Evolutionary conservation across 2,797 vertebrate genomes (phyloP), one percentile per base, ranked within the genome.

Genomic region (Orestias chungarensis): DNA sequence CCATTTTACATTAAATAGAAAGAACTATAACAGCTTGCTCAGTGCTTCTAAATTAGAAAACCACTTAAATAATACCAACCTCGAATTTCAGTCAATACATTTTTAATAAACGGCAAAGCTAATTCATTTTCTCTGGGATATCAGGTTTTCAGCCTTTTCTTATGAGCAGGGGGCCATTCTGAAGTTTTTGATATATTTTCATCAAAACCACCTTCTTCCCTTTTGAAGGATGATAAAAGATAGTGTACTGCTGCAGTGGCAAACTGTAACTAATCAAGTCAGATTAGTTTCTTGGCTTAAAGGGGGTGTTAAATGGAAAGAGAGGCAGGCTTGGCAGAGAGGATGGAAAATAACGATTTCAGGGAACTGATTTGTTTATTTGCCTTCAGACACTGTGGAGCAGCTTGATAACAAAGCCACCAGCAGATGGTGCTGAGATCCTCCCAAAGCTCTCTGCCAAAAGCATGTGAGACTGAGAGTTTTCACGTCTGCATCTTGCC

Each of bases 371-470:
- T 77, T 80, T 81, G 74, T 80, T 87, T 77, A 77, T 76, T 81
- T 83, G 80, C 82, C 76, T 65, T 85, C 68, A 76, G 85, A 69
- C 64, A 68, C 64, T 44, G 69, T 62, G 62, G 38, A 64, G 70
- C 55, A 57, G 71, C 46, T 88, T 78, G 62, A 87, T 87, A 81
- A 66, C 27, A n/a, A 27, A 25, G 68, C 61, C 64, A 47, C 90
- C 92, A 92, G 87, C 84, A 92, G 92, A 93, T 92, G 92, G 89
- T 64, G 91, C 90, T 86, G 80, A 88, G 87, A 88, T 71, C 86
- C 89, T 90, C 91, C 62, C 66, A n/a, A 75, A 81, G 83, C 80
- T 86, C 64, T 70, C 72, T 88, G 79, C 87, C 85, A 61, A 66
- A 66, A 68, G 31, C 18, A 14, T 57, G 23, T 18, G 10, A 54